Percentiles rank a stretch among this genome's conserved stretches.
Evolutionary conservation across 1,140 invertebrate genomes (phyloP).

Genomic region (Procambarus clarkii): DNA sequence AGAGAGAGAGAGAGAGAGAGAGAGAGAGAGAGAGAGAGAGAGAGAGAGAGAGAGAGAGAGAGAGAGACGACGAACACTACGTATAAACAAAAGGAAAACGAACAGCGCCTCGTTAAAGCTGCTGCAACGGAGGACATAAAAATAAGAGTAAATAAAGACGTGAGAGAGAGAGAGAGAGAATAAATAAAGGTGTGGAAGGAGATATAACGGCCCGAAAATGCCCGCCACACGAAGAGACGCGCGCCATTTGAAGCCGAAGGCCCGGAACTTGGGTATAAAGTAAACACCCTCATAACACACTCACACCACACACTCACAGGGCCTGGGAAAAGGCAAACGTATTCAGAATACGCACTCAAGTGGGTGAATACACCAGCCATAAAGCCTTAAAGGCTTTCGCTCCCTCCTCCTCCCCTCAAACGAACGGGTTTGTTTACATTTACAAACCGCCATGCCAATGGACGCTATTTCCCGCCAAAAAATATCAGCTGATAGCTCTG

Average conservation of each 20-base stretch:
- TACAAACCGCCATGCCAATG: not conserved
- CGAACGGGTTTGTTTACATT: not conserved
- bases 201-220: not conserved
- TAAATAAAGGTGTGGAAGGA: not conserved
- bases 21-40: no score
- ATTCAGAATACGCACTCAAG: not conserved
- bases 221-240: not conserved
- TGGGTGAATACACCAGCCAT: not conserved
- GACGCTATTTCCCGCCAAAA: not conserved
- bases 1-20: no score
- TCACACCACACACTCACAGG: not conserved
- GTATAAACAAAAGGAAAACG: not conserved
- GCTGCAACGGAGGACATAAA: not conserved
- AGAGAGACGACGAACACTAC: no score
- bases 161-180: no score
- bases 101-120: not conserved
- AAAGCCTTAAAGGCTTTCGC: not conserved
- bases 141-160: no score
- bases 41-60: no score
- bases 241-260: not conserved
- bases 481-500: constrained; percentile 4
- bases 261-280: not conserved
- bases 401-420: not conserved
- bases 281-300: not conserved
- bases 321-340: not conserved